phyloP scores from a whole-genome alignment of 2,797 vertebrate genomes.

The Darevskia nairensis region DNA sequence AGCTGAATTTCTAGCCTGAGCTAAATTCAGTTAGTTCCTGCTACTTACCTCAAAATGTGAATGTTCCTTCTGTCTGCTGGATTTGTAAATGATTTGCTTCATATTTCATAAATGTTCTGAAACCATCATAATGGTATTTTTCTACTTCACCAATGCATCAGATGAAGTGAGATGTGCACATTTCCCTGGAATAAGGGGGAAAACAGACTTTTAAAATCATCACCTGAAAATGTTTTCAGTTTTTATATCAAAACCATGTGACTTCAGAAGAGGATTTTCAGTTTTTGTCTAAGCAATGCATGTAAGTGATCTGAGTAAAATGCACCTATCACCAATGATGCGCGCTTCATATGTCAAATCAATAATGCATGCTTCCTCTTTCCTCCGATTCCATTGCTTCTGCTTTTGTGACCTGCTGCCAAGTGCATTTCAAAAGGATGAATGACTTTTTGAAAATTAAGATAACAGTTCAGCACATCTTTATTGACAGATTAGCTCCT shows the following conservation, averaged over 20 bases:
- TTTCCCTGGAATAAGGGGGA: neutral
- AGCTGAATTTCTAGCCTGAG: slow-evolving; percentile 7
- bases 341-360: slow-evolving; percentile 41
- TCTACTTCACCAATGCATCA: neutral
- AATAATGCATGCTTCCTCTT: slow-evolving; percentile 52
- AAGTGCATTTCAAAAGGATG: slow-evolving; percentile 46
- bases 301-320: slow-evolving; percentile 34
- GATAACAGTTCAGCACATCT: neutral
- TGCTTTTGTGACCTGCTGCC: slow-evolving; percentile 57
- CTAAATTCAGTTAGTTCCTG: slow-evolving; percentile 33
- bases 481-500: neutral
- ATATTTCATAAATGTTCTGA: slow-evolving; percentile 16
- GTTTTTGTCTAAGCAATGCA: neutral
- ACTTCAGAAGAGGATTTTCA: neutral
- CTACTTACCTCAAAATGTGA: slow-evolving; percentile 40
- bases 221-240: neutral
- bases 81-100: neutral
- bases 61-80: neutral
- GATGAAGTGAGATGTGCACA: slow-evolving; percentile 1
- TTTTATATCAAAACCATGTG: slow-evolving; percentile 15
- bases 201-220: slow-evolving; percentile 19
- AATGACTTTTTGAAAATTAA: slow-evolving; percentile 54
- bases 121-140: neutral
- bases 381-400: slow-evolving; percentile 24
- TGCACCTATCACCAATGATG: slow-evolving; percentile 24